Evolutionary conservation across 1,140 invertebrate species (phyloP).

Genomic region (Drosophila funebris): DNA sequence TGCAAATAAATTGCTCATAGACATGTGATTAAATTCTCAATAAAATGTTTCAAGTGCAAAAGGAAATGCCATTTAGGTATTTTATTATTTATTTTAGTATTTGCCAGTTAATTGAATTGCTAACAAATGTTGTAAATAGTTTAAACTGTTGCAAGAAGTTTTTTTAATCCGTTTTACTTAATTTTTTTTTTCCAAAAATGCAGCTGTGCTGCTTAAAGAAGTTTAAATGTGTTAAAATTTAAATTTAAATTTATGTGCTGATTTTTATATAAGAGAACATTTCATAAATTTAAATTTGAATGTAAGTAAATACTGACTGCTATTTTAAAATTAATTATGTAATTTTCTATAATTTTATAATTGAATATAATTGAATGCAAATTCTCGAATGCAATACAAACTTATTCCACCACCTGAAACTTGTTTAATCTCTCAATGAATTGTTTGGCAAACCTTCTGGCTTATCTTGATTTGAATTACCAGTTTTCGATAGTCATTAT

Average conservation of each 20-base stretch:
- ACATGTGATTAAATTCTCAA: constrained; percentile 24
- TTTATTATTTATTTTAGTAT: not conserved
- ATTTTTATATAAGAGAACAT: too few relatives aligned
- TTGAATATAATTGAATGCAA: not conserved
- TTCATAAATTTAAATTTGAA: too few relatives aligned
- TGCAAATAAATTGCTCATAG: constrained; percentile 23
- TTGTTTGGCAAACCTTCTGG: constrained; percentile 3
- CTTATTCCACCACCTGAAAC: constrained; percentile 8
- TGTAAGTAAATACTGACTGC: too few relatives aligned
- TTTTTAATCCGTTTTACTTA: too few relatives aligned
- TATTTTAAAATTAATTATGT: too few relatives aligned
- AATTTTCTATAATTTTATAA: too few relatives aligned
- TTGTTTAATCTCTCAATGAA: constrained; percentile 16
- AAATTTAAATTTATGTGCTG: too few relatives aligned
- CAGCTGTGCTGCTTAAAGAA: too few relatives aligned
- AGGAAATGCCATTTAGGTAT: constrained; percentile 35
- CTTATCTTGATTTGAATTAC: constrained; percentile 23
- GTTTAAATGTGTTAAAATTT: too few relatives aligned
- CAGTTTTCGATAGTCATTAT: constrained; percentile 18
- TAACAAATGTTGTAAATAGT: too few relatives aligned
- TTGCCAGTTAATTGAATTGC: not conserved
- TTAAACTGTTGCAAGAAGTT: too few relatives aligned
- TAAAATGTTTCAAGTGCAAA: constrained; percentile 24
- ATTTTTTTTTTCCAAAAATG: too few relatives aligned
- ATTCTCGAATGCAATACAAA: constrained; percentile 5